A percentile compares a stretch with the other conserved stretches of the same genome.
phyloP scores from a whole-genome alignment of 2,797 vertebrate species.

The Triplophysa bombifrons region DNA sequence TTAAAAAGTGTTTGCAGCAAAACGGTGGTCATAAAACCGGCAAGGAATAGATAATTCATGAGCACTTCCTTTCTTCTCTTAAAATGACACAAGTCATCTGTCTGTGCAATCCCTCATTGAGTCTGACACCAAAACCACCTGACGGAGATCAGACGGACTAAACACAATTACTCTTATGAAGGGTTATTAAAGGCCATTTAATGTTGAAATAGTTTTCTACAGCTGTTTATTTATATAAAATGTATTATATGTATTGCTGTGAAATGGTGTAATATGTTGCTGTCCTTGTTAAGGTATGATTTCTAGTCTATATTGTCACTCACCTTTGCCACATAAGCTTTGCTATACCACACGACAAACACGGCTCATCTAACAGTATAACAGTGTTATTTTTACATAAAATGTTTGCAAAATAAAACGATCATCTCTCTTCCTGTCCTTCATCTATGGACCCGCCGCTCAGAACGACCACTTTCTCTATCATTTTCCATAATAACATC shows the following conservation, averaged over 20 bases:
- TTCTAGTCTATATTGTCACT: too few species aligned
- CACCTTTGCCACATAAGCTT: background rate
- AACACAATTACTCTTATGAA: too few species aligned
- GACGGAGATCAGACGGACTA: conserved; percentile 14
- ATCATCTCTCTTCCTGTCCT: conserved; percentile 55
- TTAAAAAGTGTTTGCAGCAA: conserved; percentile 64
- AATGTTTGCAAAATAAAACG: conserved; percentile 56
- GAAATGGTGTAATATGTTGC: too few species aligned
- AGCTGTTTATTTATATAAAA: background rate
- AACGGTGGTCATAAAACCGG: conserved; percentile 56
- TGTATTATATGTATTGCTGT: too few species aligned
- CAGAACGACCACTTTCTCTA: conserved; percentile 38
- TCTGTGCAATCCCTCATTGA: conserved; percentile 37
- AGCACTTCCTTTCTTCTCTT: conserved; percentile 50
- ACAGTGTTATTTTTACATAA: conserved; percentile 36
- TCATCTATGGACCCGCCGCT: conserved; percentile 41
- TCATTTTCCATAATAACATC: background rate
- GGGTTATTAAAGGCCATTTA: too few species aligned
- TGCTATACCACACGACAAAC: background rate
- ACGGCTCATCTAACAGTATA: background rate
- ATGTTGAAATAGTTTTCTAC: too few species aligned
- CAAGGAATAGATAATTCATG: conserved; percentile 51
- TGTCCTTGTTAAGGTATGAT: too few species aligned
- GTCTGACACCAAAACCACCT: conserved; percentile 37
- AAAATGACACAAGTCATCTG: conserved; percentile 49